A percentile compares a stretch with the other conserved stretches of the same genome.
Conservation (phyloP, 2,113 vertebrate species). For the Antidorcas marsupialis region DNA sequence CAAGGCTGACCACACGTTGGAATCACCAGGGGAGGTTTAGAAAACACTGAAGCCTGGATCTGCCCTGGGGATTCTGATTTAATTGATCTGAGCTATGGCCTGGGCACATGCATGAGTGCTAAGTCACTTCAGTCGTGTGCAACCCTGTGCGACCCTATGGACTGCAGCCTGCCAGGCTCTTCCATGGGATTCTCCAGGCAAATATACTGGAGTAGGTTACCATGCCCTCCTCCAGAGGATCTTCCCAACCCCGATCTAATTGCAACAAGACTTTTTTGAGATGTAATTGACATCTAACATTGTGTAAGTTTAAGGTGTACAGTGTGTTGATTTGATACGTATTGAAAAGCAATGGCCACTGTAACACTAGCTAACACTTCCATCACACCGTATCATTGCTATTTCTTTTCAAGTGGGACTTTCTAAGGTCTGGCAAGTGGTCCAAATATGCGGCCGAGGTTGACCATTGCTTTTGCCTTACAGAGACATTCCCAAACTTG, state of each 20-base stretch:
- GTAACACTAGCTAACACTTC: background rate
- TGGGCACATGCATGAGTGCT: background rate
- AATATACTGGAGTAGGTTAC: background rate
- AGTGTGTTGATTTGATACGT: background rate
- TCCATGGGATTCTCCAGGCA: background rate
- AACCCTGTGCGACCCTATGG: background rate
- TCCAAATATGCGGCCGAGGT: fast-evolving
- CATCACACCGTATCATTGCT: too few relatives aligned
- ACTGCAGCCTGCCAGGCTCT: background rate
- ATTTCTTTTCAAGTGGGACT: background rate
- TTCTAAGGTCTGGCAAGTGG: background rate
- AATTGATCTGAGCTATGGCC: background rate
- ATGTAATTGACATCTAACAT: background rate
- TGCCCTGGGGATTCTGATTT: background rate
- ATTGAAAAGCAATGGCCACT: background rate
- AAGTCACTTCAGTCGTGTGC: background rate
- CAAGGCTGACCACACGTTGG: background rate
- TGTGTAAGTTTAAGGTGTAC: background rate
- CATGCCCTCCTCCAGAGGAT: background rate
- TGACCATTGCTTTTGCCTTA: background rate
- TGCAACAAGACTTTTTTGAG: background rate
- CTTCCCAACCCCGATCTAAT: background rate
- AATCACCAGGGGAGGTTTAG: background rate
- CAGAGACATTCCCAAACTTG: background rate
- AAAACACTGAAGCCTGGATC: background rate